Evolutionary conservation across 2,888 invertebrate species (phyloP), one percentile per base, ranked within the genome.

Genomic region (Caenorhabditis sp.): DNA sequence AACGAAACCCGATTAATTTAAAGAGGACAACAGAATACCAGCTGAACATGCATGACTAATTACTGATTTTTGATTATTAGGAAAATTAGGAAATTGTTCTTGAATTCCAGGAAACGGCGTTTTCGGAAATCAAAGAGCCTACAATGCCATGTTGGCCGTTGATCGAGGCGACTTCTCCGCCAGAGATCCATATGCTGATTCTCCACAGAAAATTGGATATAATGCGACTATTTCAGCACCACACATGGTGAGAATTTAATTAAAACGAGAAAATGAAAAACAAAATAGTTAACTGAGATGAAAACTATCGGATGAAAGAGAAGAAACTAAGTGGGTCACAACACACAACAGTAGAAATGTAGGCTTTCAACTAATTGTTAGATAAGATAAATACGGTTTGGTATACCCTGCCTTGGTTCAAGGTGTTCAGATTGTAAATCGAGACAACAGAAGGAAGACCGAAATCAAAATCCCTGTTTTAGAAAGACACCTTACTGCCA

Each of bases 171-270:
- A 95, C 90, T 98, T 96, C 93, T 95, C 95, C 41, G 94, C 95
- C 24, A 93, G 94, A 84, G 68, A 74, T 66, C 95, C 97, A 0
- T 97, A 97, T 89, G 94, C 95, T 93, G 97, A 98, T 93, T 95
- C 96, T 12, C 97, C 97, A 0, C 97, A 97, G 93, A 28, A 80
- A 66, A 98, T 99, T 92, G 98, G 98, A 61, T 97, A 95, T 92
- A 95, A 96, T 31, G 98, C 97, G 6, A 98, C 97, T 0, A 97
- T 98, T 84, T 96, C 96, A 93, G 97, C 97, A 44, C 97, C 97
- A 14, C 97, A 97, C 92, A 98, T 98, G 97, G 96, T 96, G 93
- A 86, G 44, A 41, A 12, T 24, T 61, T 22, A 7, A 16, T 44
- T 22, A 14, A 41, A 24, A 24, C n/a, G n/a, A 22, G 12, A 24